A percentile compares a stretch with the other conserved stretches of the same genome.
Evolutionary conservation across 2,113 vertebrate genomes (phyloP).

Genomic region (Gadus macrocephalus): DNA sequence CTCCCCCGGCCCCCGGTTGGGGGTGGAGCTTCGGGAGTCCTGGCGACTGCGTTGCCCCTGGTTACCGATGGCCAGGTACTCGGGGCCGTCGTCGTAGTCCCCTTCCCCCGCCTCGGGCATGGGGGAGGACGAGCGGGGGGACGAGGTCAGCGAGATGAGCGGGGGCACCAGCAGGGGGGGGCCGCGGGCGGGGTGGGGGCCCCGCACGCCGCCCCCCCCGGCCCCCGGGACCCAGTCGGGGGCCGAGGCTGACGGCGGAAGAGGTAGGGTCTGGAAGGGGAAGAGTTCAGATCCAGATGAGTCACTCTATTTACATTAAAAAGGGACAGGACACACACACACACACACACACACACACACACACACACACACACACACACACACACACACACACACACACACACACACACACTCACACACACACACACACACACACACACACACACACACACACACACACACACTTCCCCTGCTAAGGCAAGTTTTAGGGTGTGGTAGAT

Average conservation of each 20-base stretch:
- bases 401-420: too few relatives aligned
- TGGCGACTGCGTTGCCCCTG: conserved; percentile 71
- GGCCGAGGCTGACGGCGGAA: conserved; percentile 41
- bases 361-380: neutral
- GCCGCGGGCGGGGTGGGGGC: conserved; percentile 10
- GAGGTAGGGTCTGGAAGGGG: conserved; percentile 47
- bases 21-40: conserved; percentile 66
- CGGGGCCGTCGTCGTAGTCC: conserved; percentile 86
- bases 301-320: too few relatives aligned
- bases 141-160: conserved; percentile 38
- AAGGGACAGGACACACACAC: neutral
- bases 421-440: neutral
- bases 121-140: conserved; percentile 5
- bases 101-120: conserved; percentile 58
- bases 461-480: too few relatives aligned
- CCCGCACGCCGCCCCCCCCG: conserved; percentile 26
- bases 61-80: conserved; percentile 96
- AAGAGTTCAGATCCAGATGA: too few relatives aligned
- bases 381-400: too few relatives aligned
- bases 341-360: neutral
- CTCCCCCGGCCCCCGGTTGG: conserved; percentile 51
- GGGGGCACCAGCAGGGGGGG: conserved; percentile 17
- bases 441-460: too few relatives aligned
- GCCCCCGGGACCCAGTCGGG: conserved; percentile 45
- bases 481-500: too few relatives aligned